Evolutionary conservation across 2,113 vertebrate species (phyloP).

Genomic region (Penelope pileata): DNA sequence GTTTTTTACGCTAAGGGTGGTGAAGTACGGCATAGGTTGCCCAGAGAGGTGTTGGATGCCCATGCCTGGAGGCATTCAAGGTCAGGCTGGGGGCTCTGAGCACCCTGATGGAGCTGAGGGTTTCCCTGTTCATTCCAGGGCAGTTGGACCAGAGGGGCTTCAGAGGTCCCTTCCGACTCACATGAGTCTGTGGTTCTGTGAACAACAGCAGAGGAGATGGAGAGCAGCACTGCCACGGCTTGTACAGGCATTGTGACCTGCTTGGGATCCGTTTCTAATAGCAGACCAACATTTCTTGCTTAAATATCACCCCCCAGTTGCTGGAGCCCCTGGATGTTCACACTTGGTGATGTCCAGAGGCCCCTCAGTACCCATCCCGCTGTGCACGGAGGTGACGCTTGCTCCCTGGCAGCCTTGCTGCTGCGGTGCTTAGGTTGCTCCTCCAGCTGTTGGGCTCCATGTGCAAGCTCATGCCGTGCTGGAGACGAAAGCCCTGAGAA

Average conservation of each 20-base stretch:
- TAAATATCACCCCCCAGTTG: neutral
- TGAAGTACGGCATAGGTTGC: too few relatives aligned
- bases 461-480: neutral
- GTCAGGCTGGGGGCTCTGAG: too few relatives aligned
- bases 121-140: too few relatives aligned
- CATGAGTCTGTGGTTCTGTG: too few relatives aligned
- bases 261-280: neutral
- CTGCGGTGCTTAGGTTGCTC: neutral
- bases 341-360: neutral
- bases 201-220: neutral
- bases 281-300: neutral
- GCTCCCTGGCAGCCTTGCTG: neutral
- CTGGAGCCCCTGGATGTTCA: neutral
- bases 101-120: too few relatives aligned
- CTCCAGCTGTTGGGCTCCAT: neutral
- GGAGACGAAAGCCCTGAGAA: neutral
- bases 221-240: neutral
- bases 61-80: too few relatives aligned
- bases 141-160: too few relatives aligned
- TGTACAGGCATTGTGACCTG: neutral
- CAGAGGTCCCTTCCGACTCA: too few relatives aligned
- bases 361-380: rapidly evolving
- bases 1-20: too few relatives aligned
- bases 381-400: neutral
- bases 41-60: too few relatives aligned